A percentile compares a stretch with the other conserved stretches of the same genome.
Conservation (phyloP, 2,113 vertebrate species). For the Lutjanus erythropterus region DNA sequence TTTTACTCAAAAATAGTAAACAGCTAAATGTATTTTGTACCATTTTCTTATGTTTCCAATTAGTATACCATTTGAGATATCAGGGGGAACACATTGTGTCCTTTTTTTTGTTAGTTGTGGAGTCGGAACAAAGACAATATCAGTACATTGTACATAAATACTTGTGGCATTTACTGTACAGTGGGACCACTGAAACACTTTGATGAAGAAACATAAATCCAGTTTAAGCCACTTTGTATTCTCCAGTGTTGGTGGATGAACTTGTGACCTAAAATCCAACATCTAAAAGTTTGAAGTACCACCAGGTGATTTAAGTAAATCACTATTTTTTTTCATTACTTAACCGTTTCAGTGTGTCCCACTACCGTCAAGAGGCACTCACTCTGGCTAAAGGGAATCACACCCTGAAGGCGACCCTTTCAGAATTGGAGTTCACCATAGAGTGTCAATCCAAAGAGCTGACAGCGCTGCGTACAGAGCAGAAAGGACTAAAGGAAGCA, state of each 20-base stretch:
- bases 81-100: too few species aligned
- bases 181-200: too few species aligned
- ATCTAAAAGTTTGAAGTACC: neutral
- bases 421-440: slow-evolving; percentile 71
- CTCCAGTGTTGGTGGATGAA: neutral
- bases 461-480: slow-evolving; percentile 62
- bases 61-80: too few species aligned
- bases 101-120: too few species aligned
- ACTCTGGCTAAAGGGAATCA: slow-evolving; percentile 70
- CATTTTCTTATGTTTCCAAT: too few species aligned
- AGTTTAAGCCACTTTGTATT: neutral
- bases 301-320: neutral
- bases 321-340: neutral
- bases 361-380: slow-evolving; percentile 79
- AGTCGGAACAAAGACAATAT: too few species aligned
- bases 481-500: slow-evolving; percentile 59
- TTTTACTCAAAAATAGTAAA: too few species aligned
- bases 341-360: slow-evolving; percentile 73
- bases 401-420: slow-evolving; percentile 67
- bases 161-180: too few species aligned
- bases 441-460: slow-evolving; percentile 82
- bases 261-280: neutral
- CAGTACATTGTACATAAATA: too few species aligned
- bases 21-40: too few species aligned
- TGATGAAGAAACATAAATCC: too few species aligned